Percentiles rank a stretch among this genome's conserved stretches.
Conservation (phyloP, 2,113 vertebrate species). For the Neotoma lepida region DNA sequence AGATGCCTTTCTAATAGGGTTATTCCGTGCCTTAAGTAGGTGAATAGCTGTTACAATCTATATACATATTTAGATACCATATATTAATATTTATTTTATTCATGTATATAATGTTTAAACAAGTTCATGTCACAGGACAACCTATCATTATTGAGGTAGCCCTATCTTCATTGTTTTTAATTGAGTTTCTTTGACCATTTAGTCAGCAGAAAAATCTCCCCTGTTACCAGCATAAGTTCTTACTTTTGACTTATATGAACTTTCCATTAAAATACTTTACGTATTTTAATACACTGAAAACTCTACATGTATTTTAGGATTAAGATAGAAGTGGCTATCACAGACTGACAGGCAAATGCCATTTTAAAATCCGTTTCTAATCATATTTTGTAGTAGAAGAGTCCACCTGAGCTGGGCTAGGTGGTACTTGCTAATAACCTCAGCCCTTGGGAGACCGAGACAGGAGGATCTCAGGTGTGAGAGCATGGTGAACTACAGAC, state of each 20-base stretch:
- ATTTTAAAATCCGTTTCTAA: constrained; percentile 5
- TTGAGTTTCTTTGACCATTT: background rate
- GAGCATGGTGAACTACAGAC: background rate
- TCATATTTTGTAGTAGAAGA: background rate
- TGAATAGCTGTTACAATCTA: background rate
- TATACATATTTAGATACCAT: no score
- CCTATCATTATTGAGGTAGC: background rate
- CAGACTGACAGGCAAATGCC: background rate
- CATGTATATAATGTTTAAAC: background rate
- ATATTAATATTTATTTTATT: background rate
- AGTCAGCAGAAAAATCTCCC: background rate
- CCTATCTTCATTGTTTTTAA: background rate
- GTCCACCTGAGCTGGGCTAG: background rate
- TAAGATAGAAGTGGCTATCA: background rate
- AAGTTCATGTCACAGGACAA: background rate
- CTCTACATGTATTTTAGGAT: background rate
- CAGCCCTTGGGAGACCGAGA: background rate
- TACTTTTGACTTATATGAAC: background rate
- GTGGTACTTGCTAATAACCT: background rate
- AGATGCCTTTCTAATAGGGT: background rate
- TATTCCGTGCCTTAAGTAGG: background rate
- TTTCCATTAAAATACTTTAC: constrained; percentile 30
- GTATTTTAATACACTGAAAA: constrained; percentile 31
- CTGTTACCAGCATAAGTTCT: background rate
- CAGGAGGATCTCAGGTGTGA: background rate